Base-by-base conservation (phyloP, 2,888 invertebrate species). In the Stegana nigrithorax region DNA sequence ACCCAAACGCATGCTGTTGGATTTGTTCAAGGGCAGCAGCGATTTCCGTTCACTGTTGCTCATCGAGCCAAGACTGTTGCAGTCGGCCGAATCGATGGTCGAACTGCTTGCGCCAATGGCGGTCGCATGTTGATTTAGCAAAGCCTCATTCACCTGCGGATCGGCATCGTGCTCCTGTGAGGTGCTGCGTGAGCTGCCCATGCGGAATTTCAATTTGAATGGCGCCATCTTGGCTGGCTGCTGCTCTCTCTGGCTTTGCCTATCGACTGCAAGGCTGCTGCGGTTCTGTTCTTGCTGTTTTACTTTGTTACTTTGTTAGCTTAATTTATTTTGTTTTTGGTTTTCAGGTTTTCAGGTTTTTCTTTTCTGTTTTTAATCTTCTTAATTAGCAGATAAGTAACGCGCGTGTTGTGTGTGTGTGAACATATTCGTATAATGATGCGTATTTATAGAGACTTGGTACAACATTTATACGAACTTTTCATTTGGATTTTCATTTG, bases 141-240 rank as follows among this genome's bases (percentile, higher is more conserved):
- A 73, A 29, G 85, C 83, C 70, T 85, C 85, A 65, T 82, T 85
- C 62, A 83, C 84, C 62, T 84, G 84, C 62, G 84, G 84, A 68
- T 85, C 84, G 45, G 84, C 78, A 72, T 84, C 84, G 53, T 84
- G 83, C 67, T 86, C 86, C 70, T 86, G 86, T 36, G 86, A 86
- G 58, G 86, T 83, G 70, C 85, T 85, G 39, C 86, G 77, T 19
- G 86, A 86, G 72, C 85, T 78, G 59, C 85, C 84, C 85, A 85
- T 85, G 61, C 86, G 85, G 75, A 86, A 86, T 76, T 86, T 86
- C 44, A 86, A 76, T 73, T 86, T 86, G 69, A 86, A 86, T 23
- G 86, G 86, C 36, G 86, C 86, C 86, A 86, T 86, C 25, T n/a
- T n/a, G n/a, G n/a, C n/a, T n/a, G n/a, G n/a, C n/a, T n/a, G n/a